Conservation (phyloP, 2,888 invertebrate species). For the Rapana venosa region DNA sequence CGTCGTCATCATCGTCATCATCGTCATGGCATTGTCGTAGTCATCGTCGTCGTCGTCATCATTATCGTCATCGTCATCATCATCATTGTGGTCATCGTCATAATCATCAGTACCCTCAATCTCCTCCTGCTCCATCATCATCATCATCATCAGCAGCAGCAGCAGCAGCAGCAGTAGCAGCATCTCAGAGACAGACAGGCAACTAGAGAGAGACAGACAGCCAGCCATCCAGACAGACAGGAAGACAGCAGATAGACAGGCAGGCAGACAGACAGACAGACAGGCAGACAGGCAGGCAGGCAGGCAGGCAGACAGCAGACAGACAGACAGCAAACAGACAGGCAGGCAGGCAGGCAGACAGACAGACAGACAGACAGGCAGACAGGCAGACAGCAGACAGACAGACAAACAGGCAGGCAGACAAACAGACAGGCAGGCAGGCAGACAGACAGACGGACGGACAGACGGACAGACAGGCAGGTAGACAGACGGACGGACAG, state of each 20-base stretch:
- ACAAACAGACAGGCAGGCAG: neutral
- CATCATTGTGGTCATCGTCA: conserved; percentile 25
- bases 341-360: neutral
- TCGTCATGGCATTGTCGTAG: neutral
- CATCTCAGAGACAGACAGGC: no score
- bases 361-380: neutral
- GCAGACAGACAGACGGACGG: conserved; percentile 1
- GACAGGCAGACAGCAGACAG: neutral
- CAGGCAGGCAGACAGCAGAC: conserved; percentile 27
- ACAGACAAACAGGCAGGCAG: neutral
- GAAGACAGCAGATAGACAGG: neutral
- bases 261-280: neutral
- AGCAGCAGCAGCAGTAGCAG: no score
- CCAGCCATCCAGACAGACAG: neutral
- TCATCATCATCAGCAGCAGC: neutral
- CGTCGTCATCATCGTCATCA: neutral
- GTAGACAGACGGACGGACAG: neutral
- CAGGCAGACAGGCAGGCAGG: neutral
- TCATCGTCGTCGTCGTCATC: conserved; percentile 9
- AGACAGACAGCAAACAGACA: neutral
- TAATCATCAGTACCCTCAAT: neutral
- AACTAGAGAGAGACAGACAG: neutral
- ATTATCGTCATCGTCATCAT: conserved; percentile 19
- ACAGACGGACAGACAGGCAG: conserved; percentile 9
- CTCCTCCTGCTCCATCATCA: neutral